These are phyloP conservation scores for Melipona beecheii DNA, from an alignment of 2,888 invertebrate species.

Conservation along the genomic window DNA sequence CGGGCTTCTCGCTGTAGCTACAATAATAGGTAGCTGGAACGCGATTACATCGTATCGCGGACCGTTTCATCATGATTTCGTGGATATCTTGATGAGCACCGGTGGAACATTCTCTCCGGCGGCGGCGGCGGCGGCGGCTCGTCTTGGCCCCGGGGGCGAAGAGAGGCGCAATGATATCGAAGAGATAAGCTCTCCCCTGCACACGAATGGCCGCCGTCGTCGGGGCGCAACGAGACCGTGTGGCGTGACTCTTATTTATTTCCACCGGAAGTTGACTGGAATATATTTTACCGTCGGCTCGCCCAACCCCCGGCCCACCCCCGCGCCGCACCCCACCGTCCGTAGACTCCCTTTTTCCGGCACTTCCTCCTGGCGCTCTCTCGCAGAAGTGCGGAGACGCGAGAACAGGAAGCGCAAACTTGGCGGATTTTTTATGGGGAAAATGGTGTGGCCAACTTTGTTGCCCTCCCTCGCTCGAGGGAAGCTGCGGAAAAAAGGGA, in stretches of 20 bases:
- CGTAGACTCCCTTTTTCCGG: conserved; percentile 65
- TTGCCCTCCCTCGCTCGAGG: conserved; percentile 13
- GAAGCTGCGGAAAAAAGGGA: not conserved
- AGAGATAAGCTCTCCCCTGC: conserved; percentile 80
- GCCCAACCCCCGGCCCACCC: conserved; percentile 47
- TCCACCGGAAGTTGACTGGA: conserved; percentile 84
- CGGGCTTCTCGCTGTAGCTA: conserved; percentile 20
- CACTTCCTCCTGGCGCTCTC: conserved; percentile 75
- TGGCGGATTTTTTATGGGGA: conserved; percentile 81
- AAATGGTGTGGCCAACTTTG: conserved; percentile 75
- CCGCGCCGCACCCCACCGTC: conserved; percentile 15
- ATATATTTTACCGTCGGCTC: conserved; percentile 82
- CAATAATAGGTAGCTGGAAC: conserved; percentile 41
- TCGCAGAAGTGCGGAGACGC: conserved; percentile 76
- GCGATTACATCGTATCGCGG: conserved; percentile 59
- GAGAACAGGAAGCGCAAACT: conserved; percentile 83
- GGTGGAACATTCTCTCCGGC: conserved; percentile 52
- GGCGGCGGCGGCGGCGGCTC: conserved; percentile 42
- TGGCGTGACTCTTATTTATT: conserved; percentile 84
- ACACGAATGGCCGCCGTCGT: conserved; percentile 76
- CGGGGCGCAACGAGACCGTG: conserved; percentile 76
- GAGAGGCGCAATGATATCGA: conserved; percentile 75
- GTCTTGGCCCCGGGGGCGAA: conserved; percentile 49
- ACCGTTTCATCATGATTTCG: conserved; percentile 57
- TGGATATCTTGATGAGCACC: conserved; percentile 67